A percentile compares a stretch with the other conserved stretches of the same genome.
Evolutionary conservation across 2,888 invertebrate genomes (phyloP).

Genomic region (Ametastegia equiseti): DNA sequence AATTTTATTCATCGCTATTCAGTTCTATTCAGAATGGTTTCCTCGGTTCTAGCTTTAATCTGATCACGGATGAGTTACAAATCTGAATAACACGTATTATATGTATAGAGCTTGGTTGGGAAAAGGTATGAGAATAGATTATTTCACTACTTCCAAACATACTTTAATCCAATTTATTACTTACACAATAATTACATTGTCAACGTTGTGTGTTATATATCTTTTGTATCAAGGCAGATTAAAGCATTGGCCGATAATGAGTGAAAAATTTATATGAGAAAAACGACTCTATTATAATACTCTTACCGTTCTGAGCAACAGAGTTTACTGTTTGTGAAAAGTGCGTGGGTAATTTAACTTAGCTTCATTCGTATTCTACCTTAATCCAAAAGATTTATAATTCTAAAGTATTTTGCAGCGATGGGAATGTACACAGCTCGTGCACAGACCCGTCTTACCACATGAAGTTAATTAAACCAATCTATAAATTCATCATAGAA

Average conservation of each 20-base stretch:
- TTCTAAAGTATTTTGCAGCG: neutral
- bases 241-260: neutral
- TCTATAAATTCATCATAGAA: conserved; percentile 40
- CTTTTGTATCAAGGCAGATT: conserved; percentile 49
- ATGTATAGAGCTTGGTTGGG: neutral
- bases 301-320: neutral
- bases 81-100: neutral
- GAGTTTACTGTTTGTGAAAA: neutral
- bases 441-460: neutral
- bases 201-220: conserved; percentile 47
- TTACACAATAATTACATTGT: conserved; percentile 51
- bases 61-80: neutral
- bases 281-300: neutral
- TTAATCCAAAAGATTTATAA: conserved; percentile 24
- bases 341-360: neutral
- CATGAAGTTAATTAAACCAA: neutral
- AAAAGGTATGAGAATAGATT: conserved; percentile 26
- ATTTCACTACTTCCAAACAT: conserved; percentile 39
- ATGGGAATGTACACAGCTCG: neutral
- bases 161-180: conserved; percentile 45
- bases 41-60: neutral
- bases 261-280: neutral
- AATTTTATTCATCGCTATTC: neutral
- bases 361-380: neutral
- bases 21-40: neutral